These are phyloP conservation scores for Branchinecta lindahli DNA, from an alignment of 1,140 invertebrate genomes.

Conservation along the genomic window DNA sequence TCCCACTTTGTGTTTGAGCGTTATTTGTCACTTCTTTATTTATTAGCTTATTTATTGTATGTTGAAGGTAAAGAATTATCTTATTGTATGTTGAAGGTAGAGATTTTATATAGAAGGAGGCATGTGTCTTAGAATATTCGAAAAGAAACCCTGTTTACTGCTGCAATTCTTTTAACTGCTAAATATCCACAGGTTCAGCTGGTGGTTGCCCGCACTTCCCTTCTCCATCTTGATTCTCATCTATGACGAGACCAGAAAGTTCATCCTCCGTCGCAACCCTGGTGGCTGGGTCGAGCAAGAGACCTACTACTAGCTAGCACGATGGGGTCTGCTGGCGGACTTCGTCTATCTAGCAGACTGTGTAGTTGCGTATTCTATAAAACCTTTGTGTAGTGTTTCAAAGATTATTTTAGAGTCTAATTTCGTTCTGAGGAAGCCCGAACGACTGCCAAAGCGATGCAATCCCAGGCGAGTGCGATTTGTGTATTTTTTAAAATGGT, in stretches of 20 bases:
- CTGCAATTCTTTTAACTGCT: too few species aligned
- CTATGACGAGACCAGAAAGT: constrained; percentile 92
- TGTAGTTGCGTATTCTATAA: neutral
- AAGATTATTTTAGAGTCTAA: neutral
- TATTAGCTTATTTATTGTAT: too few species aligned
- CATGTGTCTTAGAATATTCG: too few species aligned
- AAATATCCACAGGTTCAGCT: constrained; percentile 59
- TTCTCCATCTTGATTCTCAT: constrained; percentile 94
- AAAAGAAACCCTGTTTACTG: too few species aligned
- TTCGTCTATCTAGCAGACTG: neutral
- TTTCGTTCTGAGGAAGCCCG: neutral
- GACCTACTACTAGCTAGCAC: constrained; percentile 71
- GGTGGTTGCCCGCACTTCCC: constrained; percentile 94
- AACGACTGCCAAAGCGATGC: neutral
- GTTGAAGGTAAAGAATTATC: too few species aligned
- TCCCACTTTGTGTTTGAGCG: too few species aligned
- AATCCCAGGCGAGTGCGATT: neutral
- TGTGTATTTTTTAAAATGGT: neutral
- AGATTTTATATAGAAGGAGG: too few species aligned
- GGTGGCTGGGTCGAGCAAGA: constrained; percentile 96
- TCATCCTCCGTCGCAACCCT: constrained; percentile 87
- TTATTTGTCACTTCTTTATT: too few species aligned
- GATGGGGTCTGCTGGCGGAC: constrained; percentile 2
- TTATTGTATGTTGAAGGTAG: too few species aligned
- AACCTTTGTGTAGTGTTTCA: neutral